These are phyloP conservation scores for Orchestia grillus DNA, from an alignment of 1,140 invertebrate species.

Conservation along the genomic window DNA sequence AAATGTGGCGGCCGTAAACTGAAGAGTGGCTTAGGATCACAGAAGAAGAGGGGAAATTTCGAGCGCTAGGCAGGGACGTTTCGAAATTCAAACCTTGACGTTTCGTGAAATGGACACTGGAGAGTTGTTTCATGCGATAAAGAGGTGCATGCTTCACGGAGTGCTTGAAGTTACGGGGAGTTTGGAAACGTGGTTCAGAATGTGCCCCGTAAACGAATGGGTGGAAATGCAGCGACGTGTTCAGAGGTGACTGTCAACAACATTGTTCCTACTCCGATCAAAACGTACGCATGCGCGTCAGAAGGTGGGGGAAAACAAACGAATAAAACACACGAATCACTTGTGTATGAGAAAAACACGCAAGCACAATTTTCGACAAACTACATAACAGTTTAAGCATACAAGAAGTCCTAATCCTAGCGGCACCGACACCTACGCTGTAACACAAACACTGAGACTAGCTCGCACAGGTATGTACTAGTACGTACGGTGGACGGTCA, in stretches of 20 bases:
- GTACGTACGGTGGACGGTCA: too few relatives aligned
- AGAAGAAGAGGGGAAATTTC: too few relatives aligned
- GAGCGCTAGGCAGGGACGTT: too few relatives aligned
- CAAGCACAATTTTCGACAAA: neutral
- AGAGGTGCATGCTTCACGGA: too few relatives aligned
- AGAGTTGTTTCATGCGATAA: too few relatives aligned
- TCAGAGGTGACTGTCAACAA: neutral
- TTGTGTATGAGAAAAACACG: neutral
- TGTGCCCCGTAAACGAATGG: too few relatives aligned
- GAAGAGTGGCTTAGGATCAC: too few relatives aligned
- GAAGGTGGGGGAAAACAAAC: neutral
- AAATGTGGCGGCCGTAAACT: neutral
- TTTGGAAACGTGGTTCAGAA: too few relatives aligned
- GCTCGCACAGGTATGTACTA: neutral
- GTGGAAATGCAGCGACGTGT: neutral
- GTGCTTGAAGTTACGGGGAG: too few relatives aligned
- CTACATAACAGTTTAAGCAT: neutral
- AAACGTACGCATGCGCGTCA: neutral
- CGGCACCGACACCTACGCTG: neutral
- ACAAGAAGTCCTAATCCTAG: neutral
- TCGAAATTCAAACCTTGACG: too few relatives aligned
- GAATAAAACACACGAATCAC: neutral
- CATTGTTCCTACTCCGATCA: neutral
- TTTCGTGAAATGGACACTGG: too few relatives aligned
- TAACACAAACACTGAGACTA: neutral